A percentile compares a stretch with the other conserved stretches of the same genome.
These are phyloP conservation scores for Dryobota labecula DNA, from an alignment of 2,888 invertebrate species.

Conservation along the genomic window DNA sequence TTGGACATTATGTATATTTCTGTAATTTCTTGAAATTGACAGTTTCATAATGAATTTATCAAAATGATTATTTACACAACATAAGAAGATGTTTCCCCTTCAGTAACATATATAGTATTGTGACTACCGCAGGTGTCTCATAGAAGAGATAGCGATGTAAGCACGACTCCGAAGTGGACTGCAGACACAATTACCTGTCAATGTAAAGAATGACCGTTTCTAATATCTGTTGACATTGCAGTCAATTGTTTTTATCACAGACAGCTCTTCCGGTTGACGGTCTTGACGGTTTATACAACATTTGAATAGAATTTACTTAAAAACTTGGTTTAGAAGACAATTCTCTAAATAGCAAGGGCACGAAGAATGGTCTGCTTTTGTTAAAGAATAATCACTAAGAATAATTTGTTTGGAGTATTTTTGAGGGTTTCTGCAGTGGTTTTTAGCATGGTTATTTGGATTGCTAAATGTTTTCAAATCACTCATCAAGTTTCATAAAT, in stretches of 20 bases:
- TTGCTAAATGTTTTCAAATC: too few species aligned
- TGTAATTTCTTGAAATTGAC: too few species aligned
- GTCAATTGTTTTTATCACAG: constrained; percentile 25
- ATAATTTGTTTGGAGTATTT: neutral
- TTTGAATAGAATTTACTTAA: constrained; percentile 21
- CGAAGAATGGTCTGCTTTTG: constrained; percentile 14
- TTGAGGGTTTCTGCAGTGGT: neutral
- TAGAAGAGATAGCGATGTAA: neutral
- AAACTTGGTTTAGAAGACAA: constrained; percentile 10
- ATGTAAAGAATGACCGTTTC: constrained; percentile 28
- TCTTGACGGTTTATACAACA: neutral
- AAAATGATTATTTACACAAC: neutral
- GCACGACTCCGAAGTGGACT: constrained; percentile 10
- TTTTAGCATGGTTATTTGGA: too few species aligned
- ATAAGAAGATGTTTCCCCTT: neutral
- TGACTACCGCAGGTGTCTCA: constrained; percentile 15
- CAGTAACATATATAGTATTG: neutral
- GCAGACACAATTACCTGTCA: neutral
- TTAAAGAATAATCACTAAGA: neutral
- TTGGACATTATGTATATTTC: too few species aligned
- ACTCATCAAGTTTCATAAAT: too few species aligned
- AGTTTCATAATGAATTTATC: neutral
- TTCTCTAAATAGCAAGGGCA: constrained; percentile 11
- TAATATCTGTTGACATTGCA: neutral
- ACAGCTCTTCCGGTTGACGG: constrained; percentile 39